A percentile compares a stretch with the other conserved stretches of the same genome.
Conservation (phyloP, 2,113 vertebrate species). For the Balaenoptera acutorostrata region DNA sequence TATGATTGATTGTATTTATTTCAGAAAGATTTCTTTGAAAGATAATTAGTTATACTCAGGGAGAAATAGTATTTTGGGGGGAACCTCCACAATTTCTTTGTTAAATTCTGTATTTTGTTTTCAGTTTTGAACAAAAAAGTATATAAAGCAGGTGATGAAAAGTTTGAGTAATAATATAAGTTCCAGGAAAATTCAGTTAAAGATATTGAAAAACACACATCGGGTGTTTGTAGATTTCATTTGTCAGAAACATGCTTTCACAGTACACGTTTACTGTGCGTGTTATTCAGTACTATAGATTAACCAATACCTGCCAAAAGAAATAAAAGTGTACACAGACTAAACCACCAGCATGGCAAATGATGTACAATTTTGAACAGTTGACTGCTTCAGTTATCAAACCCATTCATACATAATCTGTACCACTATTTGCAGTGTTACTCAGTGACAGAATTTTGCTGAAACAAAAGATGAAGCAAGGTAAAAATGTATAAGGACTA, state of each 20-base stretch:
- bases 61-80: neutral
- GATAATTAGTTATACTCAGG: neutral
- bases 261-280: neutral
- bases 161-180: neutral
- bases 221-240: slow-evolving; percentile 30
- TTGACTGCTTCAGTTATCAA: neutral
- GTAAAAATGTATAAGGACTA: neutral
- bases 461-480: neutral
- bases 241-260: slow-evolving; percentile 47
- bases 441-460: neutral
- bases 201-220: slow-evolving; percentile 42
- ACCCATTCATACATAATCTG: neutral
- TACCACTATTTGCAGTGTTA: neutral
- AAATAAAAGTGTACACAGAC: neutral
- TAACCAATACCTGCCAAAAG: slow-evolving; percentile 25
- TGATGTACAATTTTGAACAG: neutral
- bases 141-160: neutral
- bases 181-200: slow-evolving; percentile 50
- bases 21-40: slow-evolving; percentile 15
- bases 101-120: neutral
- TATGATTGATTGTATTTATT: neutral
- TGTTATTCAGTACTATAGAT: neutral
- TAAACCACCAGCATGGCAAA: neutral
- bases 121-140: slow-evolving; percentile 22
- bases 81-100: neutral